Conservation (phyloP, 2,113 vertebrate genomes). For the Onychostoma macrolepis region DNA sequence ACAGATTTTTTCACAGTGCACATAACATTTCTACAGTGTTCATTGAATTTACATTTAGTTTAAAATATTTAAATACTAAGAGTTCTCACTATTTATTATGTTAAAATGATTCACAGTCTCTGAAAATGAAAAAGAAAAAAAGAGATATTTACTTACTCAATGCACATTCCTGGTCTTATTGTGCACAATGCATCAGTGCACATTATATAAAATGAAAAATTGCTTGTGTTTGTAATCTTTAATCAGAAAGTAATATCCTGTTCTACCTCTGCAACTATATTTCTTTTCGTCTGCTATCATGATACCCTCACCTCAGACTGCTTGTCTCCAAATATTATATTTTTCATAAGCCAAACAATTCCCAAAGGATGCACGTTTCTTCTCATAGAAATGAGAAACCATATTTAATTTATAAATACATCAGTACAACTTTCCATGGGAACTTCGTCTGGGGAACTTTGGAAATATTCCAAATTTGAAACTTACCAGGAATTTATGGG, state of each 20-base stretch:
- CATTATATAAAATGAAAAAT: background rate
- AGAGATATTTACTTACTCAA: background rate
- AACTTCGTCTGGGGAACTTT: too few relatives aligned
- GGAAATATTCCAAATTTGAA: too few relatives aligned
- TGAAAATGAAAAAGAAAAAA: too few relatives aligned
- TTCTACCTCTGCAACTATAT: background rate
- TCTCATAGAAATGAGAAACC: background rate
- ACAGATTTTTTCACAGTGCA: too few relatives aligned
- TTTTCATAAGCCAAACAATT: background rate
- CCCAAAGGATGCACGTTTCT: background rate
- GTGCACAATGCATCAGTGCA: background rate
- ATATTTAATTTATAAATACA: background rate
- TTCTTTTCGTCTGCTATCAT: background rate
- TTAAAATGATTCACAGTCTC: background rate
- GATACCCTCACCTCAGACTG: background rate
- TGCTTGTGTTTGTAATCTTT: background rate
- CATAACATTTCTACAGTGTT: too few relatives aligned
- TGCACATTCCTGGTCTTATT: background rate
- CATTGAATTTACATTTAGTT: too few relatives aligned
- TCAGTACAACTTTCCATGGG: too few relatives aligned
- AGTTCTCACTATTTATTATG: background rate
- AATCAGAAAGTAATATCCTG: constrained; percentile 19
- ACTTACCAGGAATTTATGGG: too few relatives aligned
- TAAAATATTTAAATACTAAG: background rate
- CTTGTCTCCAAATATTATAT: background rate